Evolutionary conservation across 2,113 vertebrate species (phyloP), one percentile per base, ranked within the genome.

Genomic region (Oceanites oceanicus): DNA sequence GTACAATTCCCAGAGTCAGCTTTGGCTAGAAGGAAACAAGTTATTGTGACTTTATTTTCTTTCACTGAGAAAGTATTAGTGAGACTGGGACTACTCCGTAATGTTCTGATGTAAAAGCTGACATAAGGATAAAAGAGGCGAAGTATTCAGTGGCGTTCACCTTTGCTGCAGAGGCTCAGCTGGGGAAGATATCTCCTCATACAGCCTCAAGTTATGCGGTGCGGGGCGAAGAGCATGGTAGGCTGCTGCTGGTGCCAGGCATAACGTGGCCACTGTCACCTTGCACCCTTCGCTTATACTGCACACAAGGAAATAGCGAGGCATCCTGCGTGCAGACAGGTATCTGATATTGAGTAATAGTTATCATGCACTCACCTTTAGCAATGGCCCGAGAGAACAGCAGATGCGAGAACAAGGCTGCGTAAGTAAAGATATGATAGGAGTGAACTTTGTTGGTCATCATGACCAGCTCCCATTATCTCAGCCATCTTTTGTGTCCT

Each of bases 211-310:
- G 0, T 72, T 63, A 13, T 4, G 25, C 38, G 6, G 1, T 11
- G 40, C 19, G 15, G 66, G 70, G n/a, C 1, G 7, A 76, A 61
- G 58, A 86, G 71, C 63, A 42, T 0, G 0, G 44, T 8, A 38
- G 66, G 58, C 71, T 72, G 62, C 72, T 83, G 53, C 36, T 72
- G 40, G 6, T 76, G 75, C 32, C 72, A 22, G 15, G 10, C 26
- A 4, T 38, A 72, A 73, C 0, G 0, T 45, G 76, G 50, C 34
- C 30, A 11, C 36, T 61, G 72, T 62, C 63, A 53, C 65, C 59
- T 55, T 2, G 0, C 19, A 11, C 21, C 45, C 50, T 45, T 10
- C 6, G 2, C 72, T 14, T n/a, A 6, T 3, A 19, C 62, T 44
- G 23, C 42, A 29, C 23, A 21, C 34, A 23, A 79, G 42, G 78